Percentiles rank a stretch among this genome's conserved stretches.
phyloP scores from a whole-genome alignment of 2,888 invertebrate genomes.

The Phania funesta region DNA sequence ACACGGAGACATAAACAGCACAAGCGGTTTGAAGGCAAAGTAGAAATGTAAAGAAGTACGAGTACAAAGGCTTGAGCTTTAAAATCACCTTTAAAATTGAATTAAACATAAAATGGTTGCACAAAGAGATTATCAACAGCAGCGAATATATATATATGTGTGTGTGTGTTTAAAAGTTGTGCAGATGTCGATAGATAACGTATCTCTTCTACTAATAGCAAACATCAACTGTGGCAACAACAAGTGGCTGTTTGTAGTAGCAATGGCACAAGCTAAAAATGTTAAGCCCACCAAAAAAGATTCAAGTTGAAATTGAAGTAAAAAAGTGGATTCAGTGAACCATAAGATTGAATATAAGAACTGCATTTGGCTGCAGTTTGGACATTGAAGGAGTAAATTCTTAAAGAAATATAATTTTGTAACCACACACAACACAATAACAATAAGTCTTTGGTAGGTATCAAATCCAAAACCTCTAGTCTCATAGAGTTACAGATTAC shows the following conservation, averaged over 20 bases:
- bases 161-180: slow-evolving; percentile 31
- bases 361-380: not conserved
- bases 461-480: too few species aligned
- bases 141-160: not conserved
- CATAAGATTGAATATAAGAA: slow-evolving; percentile 26
- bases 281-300: slow-evolving; percentile 43
- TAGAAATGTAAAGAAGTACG: slow-evolving; percentile 37
- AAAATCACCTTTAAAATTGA: slow-evolving; percentile 62
- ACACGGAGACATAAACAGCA: slow-evolving; percentile 16
- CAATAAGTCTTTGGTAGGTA: too few species aligned
- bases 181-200: slow-evolving; percentile 62
- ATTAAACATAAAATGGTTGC: slow-evolving; percentile 60
- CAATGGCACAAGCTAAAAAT: slow-evolving; percentile 48
- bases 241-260: slow-evolving; percentile 45
- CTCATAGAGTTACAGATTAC: too few species aligned
- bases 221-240: slow-evolving; percentile 36
- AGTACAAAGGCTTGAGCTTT: slow-evolving; percentile 46
- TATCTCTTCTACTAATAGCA: slow-evolving; percentile 22
- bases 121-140: slow-evolving; percentile 42
- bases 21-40: not conserved
- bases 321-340: slow-evolving; percentile 22
- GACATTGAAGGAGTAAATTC: slow-evolving; percentile 15
- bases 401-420: not conserved
- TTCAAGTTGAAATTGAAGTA: slow-evolving; percentile 1
- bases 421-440: too few species aligned